Evolutionary conservation across 1,140 invertebrate species (phyloP).

Genomic region (Drosophila equinoxialis): DNA sequence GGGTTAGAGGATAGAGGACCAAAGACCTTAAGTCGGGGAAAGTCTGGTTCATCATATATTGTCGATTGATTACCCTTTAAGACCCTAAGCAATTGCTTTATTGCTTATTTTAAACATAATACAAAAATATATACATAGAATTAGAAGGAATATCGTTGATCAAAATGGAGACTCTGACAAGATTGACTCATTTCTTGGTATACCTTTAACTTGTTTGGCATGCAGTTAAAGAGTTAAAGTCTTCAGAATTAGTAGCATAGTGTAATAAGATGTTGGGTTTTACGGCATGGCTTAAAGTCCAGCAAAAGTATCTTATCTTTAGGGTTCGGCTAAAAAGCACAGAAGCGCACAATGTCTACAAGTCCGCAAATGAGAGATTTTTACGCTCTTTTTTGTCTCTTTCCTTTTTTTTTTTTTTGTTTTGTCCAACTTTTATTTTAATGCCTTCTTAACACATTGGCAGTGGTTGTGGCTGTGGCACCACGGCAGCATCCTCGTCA

Average conservation of each 20-base stretch:
- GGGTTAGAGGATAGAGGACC: too few relatives aligned
- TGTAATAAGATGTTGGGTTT: conserved; percentile 51
- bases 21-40: too few relatives aligned
- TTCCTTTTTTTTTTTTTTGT: conserved; percentile 28
- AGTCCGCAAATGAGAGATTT: conserved; percentile 13
- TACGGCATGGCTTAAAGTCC: conserved; percentile 69
- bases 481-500: not conserved
- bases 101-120: too few relatives aligned
- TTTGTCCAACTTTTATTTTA: conserved; percentile 40
- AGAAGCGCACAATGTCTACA: not conserved
- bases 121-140: too few relatives aligned
- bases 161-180: not conserved
- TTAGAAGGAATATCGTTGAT: not conserved
- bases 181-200: conserved; percentile 23
- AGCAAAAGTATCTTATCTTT: conserved; percentile 46
- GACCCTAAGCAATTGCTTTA: too few relatives aligned
- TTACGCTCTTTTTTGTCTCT: not conserved
- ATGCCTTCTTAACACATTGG: conserved; percentile 49
- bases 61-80: too few relatives aligned
- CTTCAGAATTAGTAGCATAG: not conserved
- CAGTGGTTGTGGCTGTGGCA: not conserved
- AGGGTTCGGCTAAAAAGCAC: conserved; percentile 42
- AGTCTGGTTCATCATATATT: too few relatives aligned
- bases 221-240: conserved; percentile 17
- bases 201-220: conserved; percentile 62